Evolutionary conservation across 2,113 vertebrate genomes (phyloP).

Genomic region (Oncorhynchus tshawytscha): DNA sequence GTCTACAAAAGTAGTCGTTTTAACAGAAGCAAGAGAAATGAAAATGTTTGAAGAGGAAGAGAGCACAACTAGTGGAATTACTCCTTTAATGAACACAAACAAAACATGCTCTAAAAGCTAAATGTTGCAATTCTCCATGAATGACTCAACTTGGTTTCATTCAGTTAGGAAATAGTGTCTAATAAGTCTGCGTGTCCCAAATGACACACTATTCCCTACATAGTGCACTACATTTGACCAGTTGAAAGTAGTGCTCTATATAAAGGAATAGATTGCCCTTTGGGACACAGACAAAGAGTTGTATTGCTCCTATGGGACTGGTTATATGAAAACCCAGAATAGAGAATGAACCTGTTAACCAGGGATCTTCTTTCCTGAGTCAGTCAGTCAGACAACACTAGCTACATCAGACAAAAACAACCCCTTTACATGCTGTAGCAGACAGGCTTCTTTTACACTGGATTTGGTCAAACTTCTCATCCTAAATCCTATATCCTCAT

Average conservation of each 20-base stretch:
- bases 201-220: no score
- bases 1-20: constrained; percentile 43
- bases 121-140: neutral
- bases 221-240: no score
- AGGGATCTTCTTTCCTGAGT: neutral
- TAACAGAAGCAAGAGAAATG: constrained; percentile 49
- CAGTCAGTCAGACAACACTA: neutral
- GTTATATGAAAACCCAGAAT: neutral
- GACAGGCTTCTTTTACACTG: neutral
- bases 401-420: neutral
- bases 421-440: neutral
- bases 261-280: neutral
- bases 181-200: neutral
- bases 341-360: neutral
- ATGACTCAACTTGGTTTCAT: neutral
- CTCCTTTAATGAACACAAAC: no score
- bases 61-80: neutral
- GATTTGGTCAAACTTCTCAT: neutral
- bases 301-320: neutral
- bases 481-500: neutral
- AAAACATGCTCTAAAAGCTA: neutral
- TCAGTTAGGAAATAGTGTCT: neutral
- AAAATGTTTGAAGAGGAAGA: neutral
- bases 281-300: neutral
- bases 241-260: no score